These are phyloP conservation scores for Acleris sparsana DNA, from an alignment of 2,888 invertebrate genomes.

Conservation along the genomic window DNA sequence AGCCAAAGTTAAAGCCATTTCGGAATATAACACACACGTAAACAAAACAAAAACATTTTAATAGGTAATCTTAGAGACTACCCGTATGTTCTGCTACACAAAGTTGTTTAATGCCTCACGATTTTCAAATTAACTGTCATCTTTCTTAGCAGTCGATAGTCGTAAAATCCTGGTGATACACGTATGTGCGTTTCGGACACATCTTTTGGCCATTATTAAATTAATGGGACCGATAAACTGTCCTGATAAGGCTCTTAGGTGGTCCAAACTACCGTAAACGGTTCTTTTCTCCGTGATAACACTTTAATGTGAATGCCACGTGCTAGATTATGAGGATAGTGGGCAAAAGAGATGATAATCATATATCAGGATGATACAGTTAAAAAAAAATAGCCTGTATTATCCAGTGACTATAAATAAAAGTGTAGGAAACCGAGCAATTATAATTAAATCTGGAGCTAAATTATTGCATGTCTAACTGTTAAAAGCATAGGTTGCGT, in stretches of 20 bases:
- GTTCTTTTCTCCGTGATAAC: slow-evolving; percentile 52
- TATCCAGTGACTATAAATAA: too few species aligned
- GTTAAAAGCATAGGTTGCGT: too few species aligned
- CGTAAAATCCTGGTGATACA: slow-evolving; percentile 25
- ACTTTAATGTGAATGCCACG: slow-evolving; percentile 53
- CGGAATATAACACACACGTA: not conserved
- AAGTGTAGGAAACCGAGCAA: too few species aligned
- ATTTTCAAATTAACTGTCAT: slow-evolving; percentile 48
- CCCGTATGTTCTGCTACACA: slow-evolving; percentile 2
- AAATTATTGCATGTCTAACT: too few species aligned
- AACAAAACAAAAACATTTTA: not conserved
- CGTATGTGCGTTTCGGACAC: slow-evolving; percentile 26
- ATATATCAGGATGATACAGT: too few species aligned
- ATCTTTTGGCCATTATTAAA: slow-evolving; percentile 32
- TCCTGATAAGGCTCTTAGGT: slow-evolving; percentile 64
- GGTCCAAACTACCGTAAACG: slow-evolving; percentile 66
- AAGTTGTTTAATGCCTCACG: slow-evolving; percentile 48
- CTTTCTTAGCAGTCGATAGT: slow-evolving; percentile 29
- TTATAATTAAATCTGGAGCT: too few species aligned
- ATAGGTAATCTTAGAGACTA: not conserved
- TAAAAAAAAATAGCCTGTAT: not conserved
- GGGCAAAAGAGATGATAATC: slow-evolving; percentile 7
- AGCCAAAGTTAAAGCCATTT: too few species aligned
- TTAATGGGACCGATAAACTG: slow-evolving; percentile 65
- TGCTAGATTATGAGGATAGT: slow-evolving; percentile 48